Base-by-base conservation (phyloP, 2,888 invertebrate species). In the Lasioglossum oenotherae region DNA sequence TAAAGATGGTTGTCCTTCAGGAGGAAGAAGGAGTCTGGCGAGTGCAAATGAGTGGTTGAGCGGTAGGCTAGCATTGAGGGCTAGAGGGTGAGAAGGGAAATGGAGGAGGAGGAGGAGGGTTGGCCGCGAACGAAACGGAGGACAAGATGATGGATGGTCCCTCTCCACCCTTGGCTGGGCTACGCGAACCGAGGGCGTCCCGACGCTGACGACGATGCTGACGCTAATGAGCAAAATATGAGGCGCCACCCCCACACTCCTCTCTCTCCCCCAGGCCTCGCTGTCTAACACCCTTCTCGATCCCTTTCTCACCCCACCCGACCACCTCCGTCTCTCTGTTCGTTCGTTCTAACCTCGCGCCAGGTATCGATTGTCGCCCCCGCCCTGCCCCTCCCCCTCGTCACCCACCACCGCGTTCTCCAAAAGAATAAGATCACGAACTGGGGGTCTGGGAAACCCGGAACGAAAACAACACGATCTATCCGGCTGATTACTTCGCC, bases 191-290 rank as follows among this genome's bases (percentile, higher is more conserved):
- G 93, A 93, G 94, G 93, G 93, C 92, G 93, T 93, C 93, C 92
- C 93, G 93, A 92, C 93, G 93, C 93, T 93, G 93, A 94, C 94
- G 94, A 93, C 94, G 94, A 93, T 92, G 94, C 94, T 94, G 94
- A 94, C 95, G 94, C 95, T 95, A 95, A 95, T 95, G 95, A 95
- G 95, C 94, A 95, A 95, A 95, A 95, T 94, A 95, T 94, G 94
- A 94, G 94, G 94, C 94, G 93, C 94, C 94, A 93, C 92, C 86
- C 80, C 73, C 75, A 74, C 76, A 81, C 71, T 27, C 27, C 44
- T 53, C 81, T 87, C 80, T 81, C 79, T 49, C 53, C 73, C 83
- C 78, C 82, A 76, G 46, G 46, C n/a, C 60, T 53, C 27, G 78
- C 80, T 85, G 84, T 79, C 82, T 64, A 69, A 67, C 85, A 76